Conservation (phyloP, 2,797 vertebrate species). For the Hydrophis major region DNA sequence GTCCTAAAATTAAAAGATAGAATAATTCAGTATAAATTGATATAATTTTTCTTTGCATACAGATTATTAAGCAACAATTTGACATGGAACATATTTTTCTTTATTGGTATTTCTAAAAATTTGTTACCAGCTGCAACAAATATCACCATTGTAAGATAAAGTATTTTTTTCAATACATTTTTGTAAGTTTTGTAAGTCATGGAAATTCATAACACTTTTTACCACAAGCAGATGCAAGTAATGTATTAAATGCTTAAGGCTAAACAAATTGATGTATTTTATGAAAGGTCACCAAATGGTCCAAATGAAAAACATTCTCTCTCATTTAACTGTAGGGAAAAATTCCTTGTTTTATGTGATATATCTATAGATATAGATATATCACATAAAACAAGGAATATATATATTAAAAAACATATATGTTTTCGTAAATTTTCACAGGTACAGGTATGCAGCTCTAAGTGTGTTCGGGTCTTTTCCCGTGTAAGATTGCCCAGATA, state of each 20-base stretch:
- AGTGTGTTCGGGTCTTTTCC: no score
- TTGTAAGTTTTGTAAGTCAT: background rate
- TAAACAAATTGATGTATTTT: background rate
- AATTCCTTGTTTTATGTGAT: background rate
- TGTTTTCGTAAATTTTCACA: no score
- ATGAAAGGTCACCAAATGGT: background rate
- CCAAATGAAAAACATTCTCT: background rate
- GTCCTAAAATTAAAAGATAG: background rate
- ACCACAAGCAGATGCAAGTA: background rate
- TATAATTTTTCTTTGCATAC: background rate
- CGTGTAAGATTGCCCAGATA: no score
- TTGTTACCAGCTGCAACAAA: background rate
- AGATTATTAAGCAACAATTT: background rate
- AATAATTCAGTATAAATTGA: background rate
- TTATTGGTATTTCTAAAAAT: background rate
- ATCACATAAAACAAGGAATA: no score
- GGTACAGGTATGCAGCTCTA: no score
- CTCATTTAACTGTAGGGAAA: background rate
- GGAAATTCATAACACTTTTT: background rate
- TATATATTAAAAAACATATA: no score
- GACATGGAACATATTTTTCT: background rate
- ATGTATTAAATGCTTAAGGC: background rate
- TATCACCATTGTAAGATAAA: background rate
- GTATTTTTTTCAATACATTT: background rate
- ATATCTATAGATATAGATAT: background rate